A percentile compares a stretch with the other conserved stretches of the same genome.
These are phyloP conservation scores for Callipepla californica DNA, from an alignment of 2,113 vertebrate genomes.

Conservation along the genomic window DNA sequence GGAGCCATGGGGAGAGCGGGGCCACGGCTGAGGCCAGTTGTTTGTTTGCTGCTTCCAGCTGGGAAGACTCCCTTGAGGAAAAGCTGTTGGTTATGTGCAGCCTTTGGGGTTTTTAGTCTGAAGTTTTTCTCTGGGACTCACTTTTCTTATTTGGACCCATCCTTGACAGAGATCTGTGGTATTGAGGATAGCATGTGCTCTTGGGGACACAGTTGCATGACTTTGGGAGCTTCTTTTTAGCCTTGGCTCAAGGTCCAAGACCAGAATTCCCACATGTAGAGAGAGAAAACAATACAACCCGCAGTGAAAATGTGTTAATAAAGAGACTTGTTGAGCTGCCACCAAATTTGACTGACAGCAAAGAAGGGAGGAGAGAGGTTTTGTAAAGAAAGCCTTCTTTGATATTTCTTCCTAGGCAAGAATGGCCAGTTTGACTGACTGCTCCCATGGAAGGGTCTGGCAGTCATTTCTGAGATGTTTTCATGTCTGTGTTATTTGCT, in stretches of 20 bases:
- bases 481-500: not conserved
- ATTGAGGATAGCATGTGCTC: not conserved
- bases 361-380: not conserved
- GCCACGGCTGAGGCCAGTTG: not conserved
- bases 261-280: slow-evolving; percentile 37
- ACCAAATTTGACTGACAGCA: not conserved
- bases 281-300: slow-evolving; percentile 35
- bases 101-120: not conserved
- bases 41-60: not conserved
- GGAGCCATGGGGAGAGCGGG: not conserved
- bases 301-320: slow-evolving; percentile 48
- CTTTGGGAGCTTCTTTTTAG: slow-evolving; percentile 14
- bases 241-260: slow-evolving; percentile 26
- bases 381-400: not conserved
- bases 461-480: not conserved
- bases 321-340: not conserved
- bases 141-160: not conserved
- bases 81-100: slow-evolving; percentile 14
- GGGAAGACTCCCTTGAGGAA: slow-evolving; percentile 17
- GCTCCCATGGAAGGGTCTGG: not conserved
- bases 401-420: not conserved
- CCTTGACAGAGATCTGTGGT: not conserved
- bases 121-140: not conserved
- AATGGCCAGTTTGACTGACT: not conserved
- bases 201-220: not conserved